phyloP scores from a whole-genome alignment of 2,113 vertebrate species.

The Micronycteris hirsuta region DNA sequence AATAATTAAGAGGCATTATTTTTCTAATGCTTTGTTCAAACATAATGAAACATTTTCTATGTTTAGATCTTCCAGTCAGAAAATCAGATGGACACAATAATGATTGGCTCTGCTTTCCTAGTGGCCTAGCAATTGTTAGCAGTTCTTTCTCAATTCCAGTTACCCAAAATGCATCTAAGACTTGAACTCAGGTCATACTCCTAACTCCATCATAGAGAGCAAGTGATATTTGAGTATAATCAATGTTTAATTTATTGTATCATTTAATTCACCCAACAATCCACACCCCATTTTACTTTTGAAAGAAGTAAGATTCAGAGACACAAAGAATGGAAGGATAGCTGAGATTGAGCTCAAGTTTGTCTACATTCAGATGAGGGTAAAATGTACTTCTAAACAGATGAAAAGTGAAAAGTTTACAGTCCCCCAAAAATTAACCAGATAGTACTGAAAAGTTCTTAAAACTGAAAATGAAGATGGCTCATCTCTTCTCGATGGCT shows the following conservation, averaged over 20 bases:
- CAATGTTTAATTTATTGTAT: not conserved
- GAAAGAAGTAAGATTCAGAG: not conserved
- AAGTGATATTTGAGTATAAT: conserved; percentile 17
- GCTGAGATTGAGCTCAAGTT: not conserved
- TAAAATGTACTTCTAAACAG: not conserved
- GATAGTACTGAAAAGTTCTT: not conserved
- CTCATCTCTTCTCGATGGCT: conserved; percentile 35
- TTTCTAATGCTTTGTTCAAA: conserved; percentile 27
- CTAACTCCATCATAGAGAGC: not conserved
- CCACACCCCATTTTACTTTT: not conserved
- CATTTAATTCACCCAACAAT: not conserved
- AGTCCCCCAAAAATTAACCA: conserved; percentile 26
- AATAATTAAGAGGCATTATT: conserved; percentile 57
- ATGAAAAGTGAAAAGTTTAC: not conserved
- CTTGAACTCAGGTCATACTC: not conserved
- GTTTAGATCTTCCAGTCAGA: not conserved
- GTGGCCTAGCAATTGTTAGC: not conserved
- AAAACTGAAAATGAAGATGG: not conserved
- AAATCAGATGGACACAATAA: not conserved
- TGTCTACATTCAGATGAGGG: not conserved
- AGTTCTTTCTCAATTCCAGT: not conserved
- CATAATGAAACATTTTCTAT: conserved; percentile 29
- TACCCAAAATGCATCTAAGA: not conserved
- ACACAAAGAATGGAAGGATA: not conserved
- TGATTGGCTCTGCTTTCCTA: not conserved